Evolutionary conservation across 2,797 vertebrate genomes (phyloP), one percentile per base, ranked within the genome.

Genomic region (Muraenolepis orangiensis): DNA sequence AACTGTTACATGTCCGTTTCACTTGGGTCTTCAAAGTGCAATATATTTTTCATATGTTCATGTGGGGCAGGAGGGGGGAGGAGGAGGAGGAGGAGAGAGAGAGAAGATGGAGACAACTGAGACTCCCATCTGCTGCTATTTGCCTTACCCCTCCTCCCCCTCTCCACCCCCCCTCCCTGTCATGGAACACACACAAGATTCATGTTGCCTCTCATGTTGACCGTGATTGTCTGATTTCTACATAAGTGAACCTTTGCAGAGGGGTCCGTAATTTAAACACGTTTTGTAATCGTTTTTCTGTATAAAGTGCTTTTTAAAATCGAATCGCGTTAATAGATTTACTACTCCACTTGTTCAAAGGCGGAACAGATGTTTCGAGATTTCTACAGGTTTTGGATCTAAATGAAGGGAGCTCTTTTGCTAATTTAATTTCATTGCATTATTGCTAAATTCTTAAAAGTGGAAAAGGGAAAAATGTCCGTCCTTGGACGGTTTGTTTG

Each of bases 11-110:
- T 91, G 90, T 86, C 87, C 81, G 89, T 89, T 89, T 88, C 84
- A 85, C 83, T 86, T 84, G 76, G 76, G 86, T 93, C 87, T 84
- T 91, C 82, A 86, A 93, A 93, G 92, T 94, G 92, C 93, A 94
- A 93, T 94, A 93, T 93, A 91, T 93, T 92, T 64, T 91, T 85
- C 92, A 91, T 89, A 91, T 87, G 85, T 88, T 78, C 31, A n/a
- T n/a, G n/a, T n/a, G n/a, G n/a, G n/a, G n/a, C n/a, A n/a, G n/a
- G n/a, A n/a, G n/a, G 42, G 3, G 20, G 66, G 32, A 20, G 4
- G 4, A 26, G 12, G 26, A 61, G 32, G 23, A 23, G 10, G 23
- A 57, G 2, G 11, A 23, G 10, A 0, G 64, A 72, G 68, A 70
- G 79, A 77, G 75, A 72, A 66, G 64, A 70, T 71, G 85, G 86